Base-by-base conservation (phyloP, 1,140 invertebrate species). In the Conopomorpha cramerella region DNA sequence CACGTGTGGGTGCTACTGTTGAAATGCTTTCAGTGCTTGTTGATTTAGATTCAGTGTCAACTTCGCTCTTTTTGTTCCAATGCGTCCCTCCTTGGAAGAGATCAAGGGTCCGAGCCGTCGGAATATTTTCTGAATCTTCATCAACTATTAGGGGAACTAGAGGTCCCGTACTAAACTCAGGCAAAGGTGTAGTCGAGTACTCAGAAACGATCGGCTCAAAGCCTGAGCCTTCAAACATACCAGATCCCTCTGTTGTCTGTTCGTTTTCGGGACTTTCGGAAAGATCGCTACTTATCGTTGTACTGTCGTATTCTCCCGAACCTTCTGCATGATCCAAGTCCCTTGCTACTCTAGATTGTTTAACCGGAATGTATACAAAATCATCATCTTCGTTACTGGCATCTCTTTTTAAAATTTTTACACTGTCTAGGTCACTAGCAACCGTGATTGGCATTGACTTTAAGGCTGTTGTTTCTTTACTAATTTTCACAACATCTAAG, bases 321-420 rank as follows among this genome's bases (percentile, higher is more conserved):
- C 72, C 68, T 40, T 68, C 67, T 23, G 56, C 71, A 44, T 62
- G 43, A 44, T 46, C 43, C 29, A 45, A 43, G 38, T 49, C 41
- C 12, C 51, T 46, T 12, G 55, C 38, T 34, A 59, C 42, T 18
- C 51, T 43, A 32, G 49, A 44, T 23, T 39, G 53, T 27, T 57
- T 55, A 2, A 71, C 67, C 53, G 51, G 67, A 38, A 72, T 51
- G 51, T 65, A 74, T 36, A 59, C 56, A 34, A 58, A 36, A 34
- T 56, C 64, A 17, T 79, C 73, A 43, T 81, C 78, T 12, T 73
- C 62, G 14, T 67, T 64, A 36, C 47, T 54, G 3, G 34, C 41
- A 15, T 60, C 54, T 30, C 46, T 53, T 16, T 64, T 58, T 38
- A 70, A 64, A 30, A 74, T 51, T 44, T 61, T 63, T 10, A 71